Conservation (phyloP, 1,140 invertebrate species). For the Atta texana region DNA sequence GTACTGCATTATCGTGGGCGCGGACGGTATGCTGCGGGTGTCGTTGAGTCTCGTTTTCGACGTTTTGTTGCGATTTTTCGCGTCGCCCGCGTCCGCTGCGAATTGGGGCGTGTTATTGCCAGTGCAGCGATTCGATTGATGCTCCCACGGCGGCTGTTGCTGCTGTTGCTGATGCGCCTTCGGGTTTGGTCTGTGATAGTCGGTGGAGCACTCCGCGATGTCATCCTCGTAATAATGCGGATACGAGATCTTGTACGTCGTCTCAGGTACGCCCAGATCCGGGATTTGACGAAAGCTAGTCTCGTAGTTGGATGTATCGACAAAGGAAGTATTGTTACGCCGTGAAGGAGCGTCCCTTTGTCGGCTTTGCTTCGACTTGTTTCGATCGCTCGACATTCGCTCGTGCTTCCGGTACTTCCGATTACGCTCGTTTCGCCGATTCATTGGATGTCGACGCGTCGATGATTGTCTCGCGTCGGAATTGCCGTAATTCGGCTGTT, state of each 20-base stretch:
- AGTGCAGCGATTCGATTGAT: slow-evolving; percentile 72
- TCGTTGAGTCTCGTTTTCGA: slow-evolving; percentile 68
- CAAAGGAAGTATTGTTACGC: slow-evolving; percentile 41
- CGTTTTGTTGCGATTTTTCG: slow-evolving; percentile 64
- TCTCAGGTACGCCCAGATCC: slow-evolving; percentile 82
- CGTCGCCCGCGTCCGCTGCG: slow-evolving; percentile 46
- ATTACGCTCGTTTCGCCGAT: slow-evolving; percentile 79
- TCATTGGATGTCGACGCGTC: slow-evolving; percentile 73
- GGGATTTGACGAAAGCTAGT: slow-evolving; percentile 80
- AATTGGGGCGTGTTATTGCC: slow-evolving; percentile 56
- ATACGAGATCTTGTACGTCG: slow-evolving; percentile 82
- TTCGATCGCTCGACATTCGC: slow-evolving; percentile 72
- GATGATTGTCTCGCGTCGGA: slow-evolving; percentile 70
- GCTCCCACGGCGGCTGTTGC: slow-evolving; percentile 67
- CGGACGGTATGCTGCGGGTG: slow-evolving; percentile 65
- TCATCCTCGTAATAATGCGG: slow-evolving; percentile 84
- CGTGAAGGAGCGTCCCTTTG: slow-evolving; percentile 28
- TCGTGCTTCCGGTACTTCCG: slow-evolving; percentile 83
- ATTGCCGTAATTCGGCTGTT: slow-evolving; percentile 66
- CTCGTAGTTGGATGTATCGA: slow-evolving; percentile 73
- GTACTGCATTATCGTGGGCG: slow-evolving; percentile 88
- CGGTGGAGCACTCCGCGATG: slow-evolving; percentile 78
- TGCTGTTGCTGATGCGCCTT: slow-evolving; percentile 22
- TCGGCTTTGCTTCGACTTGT: slow-evolving; percentile 76
- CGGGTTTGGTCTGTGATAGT: slow-evolving; percentile 71